Base-by-base conservation (phyloP, 2,113 vertebrate species). In the Oncorhynchus tshawytscha region DNA sequence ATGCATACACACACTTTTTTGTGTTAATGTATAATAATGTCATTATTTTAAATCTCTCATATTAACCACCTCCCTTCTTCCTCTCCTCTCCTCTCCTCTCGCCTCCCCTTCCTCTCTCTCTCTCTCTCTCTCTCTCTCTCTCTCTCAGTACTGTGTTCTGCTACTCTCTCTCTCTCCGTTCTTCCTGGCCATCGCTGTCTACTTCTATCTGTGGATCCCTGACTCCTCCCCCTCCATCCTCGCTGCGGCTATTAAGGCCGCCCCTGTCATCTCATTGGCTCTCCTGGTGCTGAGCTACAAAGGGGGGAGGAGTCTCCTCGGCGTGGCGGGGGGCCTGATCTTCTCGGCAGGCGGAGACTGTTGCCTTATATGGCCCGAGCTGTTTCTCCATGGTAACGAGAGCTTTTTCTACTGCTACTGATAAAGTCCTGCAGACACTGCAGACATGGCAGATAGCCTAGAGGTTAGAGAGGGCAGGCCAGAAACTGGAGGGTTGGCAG, bases 311-410 rank as follows among this genome's bases (percentile, higher is more conserved):
- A 86, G 85, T 70, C 67, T 92, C 20, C 76, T 89, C 57, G 88
- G 93, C 34, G 88, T 92, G 59, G 70, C 84, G 0, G 75, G 76
- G 5, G 96, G 94, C 1, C 89, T 97, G 0, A 2, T 95, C 15
- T 90, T 94, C 72, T 96, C 95, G 0, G 93, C 92, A 0, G 82
- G 92, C 0, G 96, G 96, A 2, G 96, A 97, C 48, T 69, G 74
- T 69, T 96, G 92, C 82, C 91, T 97, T 4, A 59, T 96, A 18
- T 97, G 96, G 96, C 91, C 92, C 0, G 82, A 93, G 0, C 79
- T 89, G 49, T 96, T 97, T 87, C 84, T 96, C 78, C 71, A 77
- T 5, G 83, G 83, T 85, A 84, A 81, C 7, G 74, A 9, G 1
- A 66, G 0, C 4, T 62, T 8, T 62, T 18, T 54, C 16, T 54